A percentile compares a stretch with the other conserved stretches of the same genome.
Evolutionary conservation across 2,888 invertebrate genomes (phyloP).

Genomic region (Sclerodermus sp.): DNA sequence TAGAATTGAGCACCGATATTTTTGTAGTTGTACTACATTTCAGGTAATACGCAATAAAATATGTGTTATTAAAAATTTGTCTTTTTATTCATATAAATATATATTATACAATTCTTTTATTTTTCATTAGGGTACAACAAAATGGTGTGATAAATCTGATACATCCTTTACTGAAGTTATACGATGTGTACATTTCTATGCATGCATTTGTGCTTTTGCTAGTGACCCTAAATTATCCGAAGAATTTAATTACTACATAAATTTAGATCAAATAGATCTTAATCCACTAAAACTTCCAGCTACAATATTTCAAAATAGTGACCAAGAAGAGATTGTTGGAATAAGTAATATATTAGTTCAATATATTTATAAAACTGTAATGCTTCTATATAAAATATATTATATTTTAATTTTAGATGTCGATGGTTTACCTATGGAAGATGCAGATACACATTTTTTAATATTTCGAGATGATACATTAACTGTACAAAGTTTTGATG

Average conservation of each 20-base stretch:
- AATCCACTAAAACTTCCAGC: slow-evolving; percentile 35
- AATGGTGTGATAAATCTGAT: slow-evolving; percentile 39
- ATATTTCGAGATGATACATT: slow-evolving; percentile 50
- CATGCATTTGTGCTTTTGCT: slow-evolving; percentile 71
- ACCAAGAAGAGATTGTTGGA: slow-evolving; percentile 46
- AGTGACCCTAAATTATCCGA: slow-evolving; percentile 65
- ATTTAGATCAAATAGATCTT: slow-evolving; percentile 55
- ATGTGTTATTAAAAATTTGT: not conserved
- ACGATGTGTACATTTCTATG: slow-evolving; percentile 71
- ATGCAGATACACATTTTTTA: slow-evolving; percentile 46
- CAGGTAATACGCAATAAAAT: slow-evolving; percentile 51
- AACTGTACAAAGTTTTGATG: slow-evolving; percentile 44
- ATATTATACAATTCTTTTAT: not conserved
- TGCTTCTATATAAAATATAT: slow-evolving; percentile 2
- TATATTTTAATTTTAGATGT: slow-evolving; percentile 36
- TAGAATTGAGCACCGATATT: slow-evolving; percentile 61
- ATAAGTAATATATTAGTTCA: slow-evolving; percentile 40
- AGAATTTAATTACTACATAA: slow-evolving; percentile 66
- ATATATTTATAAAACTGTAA: too few species aligned
- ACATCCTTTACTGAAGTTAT: slow-evolving; percentile 33
- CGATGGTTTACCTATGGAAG: slow-evolving; percentile 42
- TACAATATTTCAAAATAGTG: slow-evolving; percentile 34
- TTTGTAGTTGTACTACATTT: slow-evolving; percentile 63
- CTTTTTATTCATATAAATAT: too few species aligned
- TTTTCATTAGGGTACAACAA: slow-evolving; percentile 27